These are phyloP conservation scores for Osmerus mordax DNA, from an alignment of 2,113 vertebrate species.

Conservation along the genomic window DNA sequence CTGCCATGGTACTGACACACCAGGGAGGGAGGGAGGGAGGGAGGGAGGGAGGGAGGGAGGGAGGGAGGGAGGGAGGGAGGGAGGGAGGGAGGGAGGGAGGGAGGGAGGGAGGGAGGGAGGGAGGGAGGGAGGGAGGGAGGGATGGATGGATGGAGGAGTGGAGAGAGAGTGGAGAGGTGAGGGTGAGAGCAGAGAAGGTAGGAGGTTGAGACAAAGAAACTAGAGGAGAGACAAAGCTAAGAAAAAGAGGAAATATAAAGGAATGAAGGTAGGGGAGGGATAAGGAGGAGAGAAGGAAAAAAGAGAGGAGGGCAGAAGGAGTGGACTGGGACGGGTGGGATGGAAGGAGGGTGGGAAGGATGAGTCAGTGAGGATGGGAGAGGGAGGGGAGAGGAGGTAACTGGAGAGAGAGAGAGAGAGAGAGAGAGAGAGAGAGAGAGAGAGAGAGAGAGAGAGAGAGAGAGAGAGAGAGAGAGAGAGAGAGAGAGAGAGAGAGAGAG, in stretches of 20 bases:
- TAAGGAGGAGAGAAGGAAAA: not conserved
- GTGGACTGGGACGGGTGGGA: not conserved
- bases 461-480: too few species aligned
- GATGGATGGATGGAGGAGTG: not conserved
- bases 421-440: not conserved
- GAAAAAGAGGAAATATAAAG: not conserved
- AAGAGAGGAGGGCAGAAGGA: not conserved
- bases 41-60: not conserved
- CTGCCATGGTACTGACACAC: slow-evolving; percentile 39
- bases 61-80: not conserved
- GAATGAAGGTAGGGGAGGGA: not conserved
- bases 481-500: too few species aligned
- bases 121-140: not conserved
- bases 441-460: too few species aligned
- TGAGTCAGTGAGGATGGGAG: too few species aligned
- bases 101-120: not conserved
- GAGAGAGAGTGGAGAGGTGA: not conserved
- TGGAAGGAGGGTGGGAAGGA: not conserved
- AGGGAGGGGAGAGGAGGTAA: not conserved
- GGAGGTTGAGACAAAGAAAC: not conserved
- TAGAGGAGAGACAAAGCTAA: not conserved
- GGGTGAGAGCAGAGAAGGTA: not conserved
- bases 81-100: not conserved
- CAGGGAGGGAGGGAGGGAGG: not conserved
- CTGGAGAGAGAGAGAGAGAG: not conserved